Conservation (phyloP, 2,888 invertebrate genomes). For the Hyppa rectilinea region DNA sequence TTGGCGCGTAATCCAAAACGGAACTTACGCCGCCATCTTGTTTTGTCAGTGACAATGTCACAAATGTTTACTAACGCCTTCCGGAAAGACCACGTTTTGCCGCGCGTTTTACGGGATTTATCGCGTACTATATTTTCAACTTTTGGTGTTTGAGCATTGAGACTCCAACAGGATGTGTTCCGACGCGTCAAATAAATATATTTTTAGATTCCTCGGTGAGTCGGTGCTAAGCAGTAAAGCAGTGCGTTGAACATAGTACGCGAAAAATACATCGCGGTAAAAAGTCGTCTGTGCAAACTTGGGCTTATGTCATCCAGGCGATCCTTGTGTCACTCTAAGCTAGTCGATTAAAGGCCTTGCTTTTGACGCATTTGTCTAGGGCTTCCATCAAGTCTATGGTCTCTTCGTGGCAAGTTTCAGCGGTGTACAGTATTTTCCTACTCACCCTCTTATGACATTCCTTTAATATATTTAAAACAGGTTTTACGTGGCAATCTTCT, state of each 20-base stretch:
- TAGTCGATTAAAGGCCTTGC: constrained; percentile 75
- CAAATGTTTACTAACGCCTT: not conserved
- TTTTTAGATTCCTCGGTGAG: too few species aligned
- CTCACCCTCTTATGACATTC: constrained; percentile 75
- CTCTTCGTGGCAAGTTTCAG: constrained; percentile 83
- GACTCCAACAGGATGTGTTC: not conserved
- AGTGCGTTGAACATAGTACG: too few species aligned
- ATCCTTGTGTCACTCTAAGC: constrained; percentile 29
- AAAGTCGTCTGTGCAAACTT: not conserved
- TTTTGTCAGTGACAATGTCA: not conserved
- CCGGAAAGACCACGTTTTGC: not conserved
- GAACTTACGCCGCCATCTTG: not conserved
- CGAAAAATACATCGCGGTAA: too few species aligned
- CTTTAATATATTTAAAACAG: constrained; percentile 65
- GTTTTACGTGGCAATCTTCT: constrained; percentile 72
- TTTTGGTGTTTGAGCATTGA: not conserved
- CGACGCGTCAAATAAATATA: too few species aligned
- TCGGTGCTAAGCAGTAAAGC: too few species aligned
- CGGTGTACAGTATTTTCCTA: constrained; percentile 70
- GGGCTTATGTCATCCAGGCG: not conserved
- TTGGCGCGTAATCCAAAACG: not conserved
- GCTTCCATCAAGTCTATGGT: constrained; percentile 78
- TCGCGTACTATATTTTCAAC: not conserved
- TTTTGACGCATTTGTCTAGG: constrained; percentile 78
- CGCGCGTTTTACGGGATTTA: not conserved